These are phyloP conservation scores for Phasia obesa DNA, from an alignment of 2,888 invertebrate species.

Conservation along the genomic window DNA sequence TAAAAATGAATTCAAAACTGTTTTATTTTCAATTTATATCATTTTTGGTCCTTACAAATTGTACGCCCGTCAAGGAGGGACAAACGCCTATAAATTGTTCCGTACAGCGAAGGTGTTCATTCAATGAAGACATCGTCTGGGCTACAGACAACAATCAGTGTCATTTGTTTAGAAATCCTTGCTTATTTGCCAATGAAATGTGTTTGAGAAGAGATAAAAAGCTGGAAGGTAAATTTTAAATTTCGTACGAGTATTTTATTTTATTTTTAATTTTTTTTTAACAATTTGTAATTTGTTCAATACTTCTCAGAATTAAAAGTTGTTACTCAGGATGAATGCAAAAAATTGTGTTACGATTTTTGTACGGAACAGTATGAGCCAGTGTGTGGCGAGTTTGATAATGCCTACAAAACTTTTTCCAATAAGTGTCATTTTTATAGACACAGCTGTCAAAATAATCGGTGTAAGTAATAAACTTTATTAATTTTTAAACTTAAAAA, in stretches of 20 bases:
- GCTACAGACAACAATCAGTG: slow-evolving; percentile 33
- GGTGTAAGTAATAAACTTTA: slow-evolving; percentile 46
- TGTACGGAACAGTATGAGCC: slow-evolving; percentile 36
- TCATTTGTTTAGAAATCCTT: slow-evolving; percentile 55
- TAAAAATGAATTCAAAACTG: too few relatives aligned
- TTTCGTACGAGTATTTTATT: too few relatives aligned
- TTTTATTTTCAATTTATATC: slow-evolving; percentile 6
- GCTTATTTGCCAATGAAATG: slow-evolving; percentile 49
- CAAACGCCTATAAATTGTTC: slow-evolving; percentile 29
- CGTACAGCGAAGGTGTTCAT: slow-evolving; percentile 39
- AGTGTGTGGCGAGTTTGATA: slow-evolving; percentile 54
- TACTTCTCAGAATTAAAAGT: slow-evolving; percentile 25
- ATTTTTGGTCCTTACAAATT: background rate
- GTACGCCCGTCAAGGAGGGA: background rate
- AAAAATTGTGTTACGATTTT: slow-evolving; percentile 26
- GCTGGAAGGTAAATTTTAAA: slow-evolving; percentile 27
- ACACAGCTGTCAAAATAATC: slow-evolving; percentile 40
- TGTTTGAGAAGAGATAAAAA: slow-evolving; percentile 36
- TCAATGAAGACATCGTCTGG: slow-evolving; percentile 49
- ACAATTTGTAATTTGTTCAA: background rate
- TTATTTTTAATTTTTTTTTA: slow-evolving; percentile 3
- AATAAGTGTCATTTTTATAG: slow-evolving; percentile 50
- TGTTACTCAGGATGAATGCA: slow-evolving; percentile 34
- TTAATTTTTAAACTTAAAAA: too few relatives aligned
- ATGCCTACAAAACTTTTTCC: slow-evolving; percentile 26